Evolutionary conservation across 2,797 vertebrate genomes (phyloP), one percentile per base, ranked within the genome.

Genomic region (Rhadinocentrus ornatus): DNA sequence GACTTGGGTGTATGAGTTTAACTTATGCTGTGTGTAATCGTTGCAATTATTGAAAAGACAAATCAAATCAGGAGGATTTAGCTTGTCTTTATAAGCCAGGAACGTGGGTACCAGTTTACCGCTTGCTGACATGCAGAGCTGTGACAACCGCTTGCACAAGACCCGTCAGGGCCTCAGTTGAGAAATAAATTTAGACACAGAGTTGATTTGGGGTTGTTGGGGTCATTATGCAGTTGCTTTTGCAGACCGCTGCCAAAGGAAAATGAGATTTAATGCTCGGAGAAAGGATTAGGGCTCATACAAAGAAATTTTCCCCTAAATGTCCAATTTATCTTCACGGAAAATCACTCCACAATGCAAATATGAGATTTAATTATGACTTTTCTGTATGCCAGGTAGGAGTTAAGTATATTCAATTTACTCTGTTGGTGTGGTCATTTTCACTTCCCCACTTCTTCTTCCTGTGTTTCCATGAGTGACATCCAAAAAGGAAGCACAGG

Each of bases 21-120:
- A 77, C 81, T 81, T 66, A 87, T 58, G 66, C 73, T 46, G 32
- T 61, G 57, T 69, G 84, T 88, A 86, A 90, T 84, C 73, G 86
- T 80, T 69, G 56, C 75, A 84, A 85, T 90, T 83, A 83, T 73
- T n/a, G 50, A 61, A 34, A 73, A 65, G 71, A 86, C 83, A 78
- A 84, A 83, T 86, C 83, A 78, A 77, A 85, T 75, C 46, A 59
- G 0, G 4, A 71, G 59, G 52, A 55, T 26, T 71, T 31, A 26
- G 62, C 39, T 20, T 2, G 61, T 58, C 29, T 34, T 50, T 48
- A 56, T 56, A 31, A 57, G 67, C 73, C 68, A 75, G 37, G 69
- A 67, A 52, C 66, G 72, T n/a, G 74, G 68, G 71, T 64, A 63
- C 61, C 63, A 44, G 70, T 9, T 60, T 0, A 59, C 70, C 39